Base-by-base conservation (phyloP, 1,140 invertebrate genomes). In the Temnothorax nylanderi region DNA sequence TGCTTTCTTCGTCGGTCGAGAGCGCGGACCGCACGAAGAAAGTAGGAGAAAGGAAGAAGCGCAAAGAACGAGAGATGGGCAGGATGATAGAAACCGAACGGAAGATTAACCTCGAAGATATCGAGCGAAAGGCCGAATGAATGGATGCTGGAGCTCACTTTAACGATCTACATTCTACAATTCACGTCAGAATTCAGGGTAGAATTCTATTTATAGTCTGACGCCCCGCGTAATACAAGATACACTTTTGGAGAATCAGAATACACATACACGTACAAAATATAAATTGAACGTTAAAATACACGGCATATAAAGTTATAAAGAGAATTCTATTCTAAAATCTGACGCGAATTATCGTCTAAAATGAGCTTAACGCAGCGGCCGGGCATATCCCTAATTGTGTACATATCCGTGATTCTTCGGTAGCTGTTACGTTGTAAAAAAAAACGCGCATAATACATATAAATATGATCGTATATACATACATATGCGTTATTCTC, bases 401-500 rank as follows among this genome's bases (percentile, higher is more conserved):
- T 91, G 87, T 91, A 91, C 89, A 91, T 91, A 91, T 91, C 90
- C 90, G 87, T 91, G 54, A 77, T 87, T 91, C 62, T 89, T 90
- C 47, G 49, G 16, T 89, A 81, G 62, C 56, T 89, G 64, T 90
- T 90, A 67, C 49, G 49, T 88, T 74, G 49, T 85, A 62, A 47
- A 58, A 82, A 21, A 75, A 78, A 64, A 26, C 62, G n/a, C 88
- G 77, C 88, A 72, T 64, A 62, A 56, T 64, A 84, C 37, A 71
- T 80, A 86, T 80, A 21, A 26, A 81, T 75, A 77, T 62, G 26
- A 71, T 72, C 51, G 47, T 90, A 54, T 44, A 75, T 56, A 58
- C 32, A 37, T 34, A 78, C 56, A 54, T 71, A 77, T 26, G 21
- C n/a, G 34, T 71, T 47, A 82, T 13, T 65, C 32, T 85, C 34